Conservation (phyloP, 2,797 vertebrate genomes). For the Pseudopleuronectes americanus region DNA sequence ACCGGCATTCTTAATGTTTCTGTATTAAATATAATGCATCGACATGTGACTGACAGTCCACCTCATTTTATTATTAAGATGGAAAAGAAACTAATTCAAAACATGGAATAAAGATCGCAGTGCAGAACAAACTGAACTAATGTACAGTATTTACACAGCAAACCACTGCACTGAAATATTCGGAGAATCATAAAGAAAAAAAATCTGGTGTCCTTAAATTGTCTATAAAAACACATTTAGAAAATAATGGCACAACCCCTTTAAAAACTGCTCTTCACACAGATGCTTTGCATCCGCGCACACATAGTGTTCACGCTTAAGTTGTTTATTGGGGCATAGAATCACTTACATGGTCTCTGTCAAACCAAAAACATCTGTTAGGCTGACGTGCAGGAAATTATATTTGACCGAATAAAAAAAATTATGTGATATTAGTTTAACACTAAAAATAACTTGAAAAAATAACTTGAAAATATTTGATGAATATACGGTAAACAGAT, state of each 20-base stretch:
- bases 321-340: constrained; percentile 33
- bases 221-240: constrained; percentile 16
- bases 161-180: constrained; percentile 34
- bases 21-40: constrained; percentile 3
- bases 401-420: constrained; percentile 28
- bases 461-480: too few relatives aligned
- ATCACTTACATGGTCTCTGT: constrained; percentile 25
- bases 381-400: constrained; percentile 30
- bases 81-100: constrained; percentile 47
- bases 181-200: constrained; percentile 14
- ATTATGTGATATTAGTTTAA: constrained; percentile 5
- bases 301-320: constrained; percentile 15
- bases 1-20: neutral
- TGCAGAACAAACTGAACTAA: constrained; percentile 48
- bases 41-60: constrained; percentile 22
- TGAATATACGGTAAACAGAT: constrained; percentile 30
- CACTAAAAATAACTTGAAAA: constrained; percentile 33
- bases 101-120: constrained; percentile 45
- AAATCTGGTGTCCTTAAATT: constrained; percentile 12
- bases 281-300: neutral
- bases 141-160: constrained; percentile 56
- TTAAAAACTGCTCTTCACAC: constrained; percentile 20
- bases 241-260: constrained; percentile 16
- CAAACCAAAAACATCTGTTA: constrained; percentile 23
- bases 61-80: constrained; percentile 56